These are phyloP conservation scores for Temnothorax curvispinosus DNA, from an alignment of 1,140 invertebrate genomes.

Conservation along the genomic window DNA sequence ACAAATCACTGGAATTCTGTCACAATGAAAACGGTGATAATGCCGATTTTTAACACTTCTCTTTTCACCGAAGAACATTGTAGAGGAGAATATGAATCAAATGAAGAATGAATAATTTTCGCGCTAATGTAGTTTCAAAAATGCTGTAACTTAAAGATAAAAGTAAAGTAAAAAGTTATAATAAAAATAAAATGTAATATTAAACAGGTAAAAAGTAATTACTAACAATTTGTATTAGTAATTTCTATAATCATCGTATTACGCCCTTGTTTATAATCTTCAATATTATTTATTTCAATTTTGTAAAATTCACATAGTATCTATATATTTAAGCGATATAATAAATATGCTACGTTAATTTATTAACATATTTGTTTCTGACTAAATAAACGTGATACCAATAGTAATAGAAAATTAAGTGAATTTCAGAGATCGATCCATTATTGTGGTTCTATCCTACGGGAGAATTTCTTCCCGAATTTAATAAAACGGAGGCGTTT, in stretches of 20 bases:
- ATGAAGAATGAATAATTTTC: neutral
- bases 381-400: neutral
- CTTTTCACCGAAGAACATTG: neutral
- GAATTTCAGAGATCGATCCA: neutral
- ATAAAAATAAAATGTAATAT: neutral
- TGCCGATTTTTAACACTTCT: neutral
- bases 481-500: constrained; percentile 47
- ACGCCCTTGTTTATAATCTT: neutral
- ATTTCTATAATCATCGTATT: neutral
- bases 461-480: constrained; percentile 12
- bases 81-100: neutral
- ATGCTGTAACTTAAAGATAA: neutral
- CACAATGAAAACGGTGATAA: neutral
- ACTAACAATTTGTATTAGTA: neutral
- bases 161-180: neutral
- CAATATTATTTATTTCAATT: neutral
- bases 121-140: neutral
- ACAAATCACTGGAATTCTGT: constrained; percentile 5
- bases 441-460: neutral
- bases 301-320: neutral
- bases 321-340: neutral
- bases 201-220: neutral
- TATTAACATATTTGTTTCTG: neutral
- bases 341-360: neutral
- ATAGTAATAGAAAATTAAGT: constrained; percentile 18